These are phyloP conservation scores for Acanthurus lineatus DNA, from an alignment of 2,797 vertebrate genomes.

Conservation along the genomic window DNA sequence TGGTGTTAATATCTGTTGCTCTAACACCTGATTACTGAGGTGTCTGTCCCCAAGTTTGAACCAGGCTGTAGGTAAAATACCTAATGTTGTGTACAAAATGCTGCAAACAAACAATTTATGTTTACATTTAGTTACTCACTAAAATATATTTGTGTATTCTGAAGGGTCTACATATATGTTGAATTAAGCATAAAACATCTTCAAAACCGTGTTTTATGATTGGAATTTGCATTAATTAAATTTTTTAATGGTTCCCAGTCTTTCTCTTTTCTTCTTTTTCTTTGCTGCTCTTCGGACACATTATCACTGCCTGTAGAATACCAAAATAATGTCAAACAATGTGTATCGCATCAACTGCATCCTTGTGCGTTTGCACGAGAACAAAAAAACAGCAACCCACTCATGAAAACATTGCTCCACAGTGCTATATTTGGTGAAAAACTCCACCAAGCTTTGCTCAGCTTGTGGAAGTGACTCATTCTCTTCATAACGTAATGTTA, in stretches of 20 bases:
- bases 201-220: neutral
- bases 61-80: neutral
- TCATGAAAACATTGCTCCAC: slow-evolving; percentile 4
- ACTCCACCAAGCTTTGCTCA: neutral
- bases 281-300: neutral
- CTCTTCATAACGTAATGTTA: neutral
- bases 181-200: neutral
- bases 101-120: neutral
- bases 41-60: neutral
- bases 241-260: neutral
- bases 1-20: neutral
- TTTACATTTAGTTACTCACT: neutral
- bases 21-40: neutral
- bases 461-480: slow-evolving; percentile 1
- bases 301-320: neutral
- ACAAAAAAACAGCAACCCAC: neutral
- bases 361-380: no score
- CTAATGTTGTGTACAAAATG: no score
- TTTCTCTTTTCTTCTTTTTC: neutral
- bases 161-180: neutral
- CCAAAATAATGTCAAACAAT: neutral
- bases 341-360: neutral
- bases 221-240: neutral
- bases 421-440: neutral
- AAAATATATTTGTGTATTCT: neutral